These are phyloP conservation scores for Solen grandis DNA, from an alignment of 1,140 invertebrate species.

Conservation along the genomic window DNA sequence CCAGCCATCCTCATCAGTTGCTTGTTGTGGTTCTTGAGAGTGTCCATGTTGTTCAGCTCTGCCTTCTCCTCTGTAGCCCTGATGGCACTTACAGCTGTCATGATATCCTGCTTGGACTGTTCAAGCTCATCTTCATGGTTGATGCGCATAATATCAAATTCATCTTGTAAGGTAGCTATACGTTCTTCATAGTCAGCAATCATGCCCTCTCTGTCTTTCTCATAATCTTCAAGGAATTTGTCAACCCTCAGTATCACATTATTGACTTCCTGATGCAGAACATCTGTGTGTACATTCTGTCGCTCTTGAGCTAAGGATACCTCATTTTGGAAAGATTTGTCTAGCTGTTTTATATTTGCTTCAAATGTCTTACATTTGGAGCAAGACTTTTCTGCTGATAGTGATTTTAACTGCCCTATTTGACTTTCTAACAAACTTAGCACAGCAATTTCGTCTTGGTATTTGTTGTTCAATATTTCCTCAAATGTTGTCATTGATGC, in stretches of 20 bases:
- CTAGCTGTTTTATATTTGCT: conserved; percentile 68
- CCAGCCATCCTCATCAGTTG: conserved; percentile 60
- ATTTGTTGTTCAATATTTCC: conserved; percentile 74
- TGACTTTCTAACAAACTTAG: conserved; percentile 69
- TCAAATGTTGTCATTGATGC: conserved; percentile 69
- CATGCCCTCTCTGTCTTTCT: conserved; percentile 66
- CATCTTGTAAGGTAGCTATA: conserved; percentile 68
- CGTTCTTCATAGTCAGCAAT: conserved; percentile 69
- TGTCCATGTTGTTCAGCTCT: conserved; percentile 65
- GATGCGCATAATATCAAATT: conserved; percentile 65
- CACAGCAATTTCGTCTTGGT: conserved; percentile 74
- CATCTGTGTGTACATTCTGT: conserved; percentile 73
- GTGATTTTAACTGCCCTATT: conserved; percentile 64
- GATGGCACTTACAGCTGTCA: conserved; percentile 76
- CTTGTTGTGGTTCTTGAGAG: conserved; percentile 64
- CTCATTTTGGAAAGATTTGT: conserved; percentile 71
- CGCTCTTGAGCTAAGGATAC: conserved; percentile 67
- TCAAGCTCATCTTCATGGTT: conserved; percentile 77
- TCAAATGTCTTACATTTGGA: conserved; percentile 62
- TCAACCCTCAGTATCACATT: conserved; percentile 67
- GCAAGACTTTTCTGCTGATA: conserved; percentile 25
- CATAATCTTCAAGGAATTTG: conserved; percentile 68
- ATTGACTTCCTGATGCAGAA: conserved; percentile 71
- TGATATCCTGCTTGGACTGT: conserved; percentile 74
- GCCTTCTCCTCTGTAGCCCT: conserved; percentile 72